phyloP scores from a whole-genome alignment of 1,140 invertebrate species.

The Drosophila ironensis region DNA sequence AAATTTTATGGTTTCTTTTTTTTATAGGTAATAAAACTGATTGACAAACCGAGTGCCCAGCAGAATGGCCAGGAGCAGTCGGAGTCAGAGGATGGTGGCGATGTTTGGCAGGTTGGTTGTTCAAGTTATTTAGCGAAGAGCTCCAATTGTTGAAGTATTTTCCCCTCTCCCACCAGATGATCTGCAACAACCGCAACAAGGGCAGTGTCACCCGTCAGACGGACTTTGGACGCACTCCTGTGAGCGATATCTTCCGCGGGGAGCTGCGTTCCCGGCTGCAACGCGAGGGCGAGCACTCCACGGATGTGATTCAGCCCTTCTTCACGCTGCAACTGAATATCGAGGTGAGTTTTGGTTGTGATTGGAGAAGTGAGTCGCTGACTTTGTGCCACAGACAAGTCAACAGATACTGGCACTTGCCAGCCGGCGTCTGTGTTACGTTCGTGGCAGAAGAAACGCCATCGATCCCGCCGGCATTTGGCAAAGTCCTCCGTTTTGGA shows the following conservation, averaged over 20 bases:
- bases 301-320: constrained; percentile 94
- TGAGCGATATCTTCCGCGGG: constrained; percentile 96
- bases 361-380: no score
- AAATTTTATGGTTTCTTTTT: background rate
- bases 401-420: constrained; percentile 63
- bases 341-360: constrained; percentile 87
- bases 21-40: constrained; percentile 70
- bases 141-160: background rate
- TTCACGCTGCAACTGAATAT: constrained; percentile 97
- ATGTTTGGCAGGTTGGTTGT: constrained; percentile 88
- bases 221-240: constrained; percentile 91
- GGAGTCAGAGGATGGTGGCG: constrained; percentile 84
- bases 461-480: constrained; percentile 15
- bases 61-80: constrained; percentile 83
- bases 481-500: constrained; percentile 51
- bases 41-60: constrained; percentile 77
- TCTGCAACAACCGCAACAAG: constrained; percentile 90
- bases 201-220: constrained; percentile 92
- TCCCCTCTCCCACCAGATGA: constrained; percentile 52
- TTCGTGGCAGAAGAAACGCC: constrained; percentile 66
- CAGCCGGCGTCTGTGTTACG: constrained; percentile 74
- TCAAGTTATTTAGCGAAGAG: background rate
- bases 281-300: constrained; percentile 88
- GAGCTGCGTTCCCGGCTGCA: constrained; percentile 92
- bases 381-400: constrained; percentile 59